Conservation (phyloP, 2,113 vertebrate species). For the Notechis scutatus region DNA sequence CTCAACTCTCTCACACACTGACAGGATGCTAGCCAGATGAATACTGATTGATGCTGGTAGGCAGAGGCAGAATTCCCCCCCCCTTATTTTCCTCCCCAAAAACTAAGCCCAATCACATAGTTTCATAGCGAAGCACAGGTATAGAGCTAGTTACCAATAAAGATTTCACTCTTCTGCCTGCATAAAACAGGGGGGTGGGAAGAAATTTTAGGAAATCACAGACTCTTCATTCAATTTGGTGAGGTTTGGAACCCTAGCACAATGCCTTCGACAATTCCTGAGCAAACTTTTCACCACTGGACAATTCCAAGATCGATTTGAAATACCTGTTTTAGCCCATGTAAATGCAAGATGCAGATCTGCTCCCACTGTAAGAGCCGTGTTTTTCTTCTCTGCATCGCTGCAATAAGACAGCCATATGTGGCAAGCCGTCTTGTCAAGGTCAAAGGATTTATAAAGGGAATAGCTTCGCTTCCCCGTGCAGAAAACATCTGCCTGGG, state of each 20-base stretch:
- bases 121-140: no score
- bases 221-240: background rate
- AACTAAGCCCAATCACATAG: no score
- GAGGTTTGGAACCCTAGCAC: no score
- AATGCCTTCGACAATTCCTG: background rate
- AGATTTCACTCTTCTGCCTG: background rate
- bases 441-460: slow-evolving; percentile 4
- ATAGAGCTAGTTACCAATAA: background rate
- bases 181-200: background rate
- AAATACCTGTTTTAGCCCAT: background rate
- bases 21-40: no score
- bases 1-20: no score
- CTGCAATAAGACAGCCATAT: background rate
- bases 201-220: background rate
- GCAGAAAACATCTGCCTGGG: slow-evolving; percentile 15
- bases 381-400: background rate
- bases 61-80: no score
- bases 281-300: background rate
- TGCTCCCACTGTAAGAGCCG: background rate
- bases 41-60: no score
- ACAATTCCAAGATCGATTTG: background rate
- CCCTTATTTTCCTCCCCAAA: no score
- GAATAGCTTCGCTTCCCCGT: background rate
- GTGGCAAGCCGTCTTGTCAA: slow-evolving; percentile 8
- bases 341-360: background rate